phyloP scores from a whole-genome alignment of 1,140 invertebrate genomes.

The Sitobion miscanthi region DNA sequence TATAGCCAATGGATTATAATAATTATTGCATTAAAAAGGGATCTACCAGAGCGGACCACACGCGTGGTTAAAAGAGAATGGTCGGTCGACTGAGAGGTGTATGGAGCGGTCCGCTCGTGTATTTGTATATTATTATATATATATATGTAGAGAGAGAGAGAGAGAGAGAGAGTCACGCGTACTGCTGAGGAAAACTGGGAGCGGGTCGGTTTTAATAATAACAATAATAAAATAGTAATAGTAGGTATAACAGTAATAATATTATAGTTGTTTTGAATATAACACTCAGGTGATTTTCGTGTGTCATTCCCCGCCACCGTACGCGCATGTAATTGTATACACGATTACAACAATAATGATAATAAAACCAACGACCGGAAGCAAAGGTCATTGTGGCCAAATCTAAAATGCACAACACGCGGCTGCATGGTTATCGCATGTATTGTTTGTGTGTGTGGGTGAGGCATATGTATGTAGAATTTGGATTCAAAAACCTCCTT shows the following conservation, averaged over 20 bases:
- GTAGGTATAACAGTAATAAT: neutral
- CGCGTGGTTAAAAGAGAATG: neutral
- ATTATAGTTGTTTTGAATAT: neutral
- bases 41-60: neutral
- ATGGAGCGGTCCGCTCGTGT: neutral
- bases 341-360: neutral
- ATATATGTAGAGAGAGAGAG: neutral
- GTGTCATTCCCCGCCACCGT: neutral
- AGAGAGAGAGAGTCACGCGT: neutral
- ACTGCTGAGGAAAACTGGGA: neutral
- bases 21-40: conserved; percentile 46
- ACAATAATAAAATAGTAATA: neutral
- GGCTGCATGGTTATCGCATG: too few relatives aligned
- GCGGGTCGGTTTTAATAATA: neutral
- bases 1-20: conserved; percentile 42
- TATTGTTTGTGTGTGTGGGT: too few relatives aligned
- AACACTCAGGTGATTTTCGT: neutral
- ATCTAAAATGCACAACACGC: neutral
- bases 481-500: neutral
- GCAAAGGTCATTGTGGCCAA: neutral
- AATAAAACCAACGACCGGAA: neutral
- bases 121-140: neutral
- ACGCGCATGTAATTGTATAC: neutral
- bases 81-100: neutral
- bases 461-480: neutral